Base-by-base conservation (phyloP, 2,888 invertebrate species). In the Agrotis segetum region DNA sequence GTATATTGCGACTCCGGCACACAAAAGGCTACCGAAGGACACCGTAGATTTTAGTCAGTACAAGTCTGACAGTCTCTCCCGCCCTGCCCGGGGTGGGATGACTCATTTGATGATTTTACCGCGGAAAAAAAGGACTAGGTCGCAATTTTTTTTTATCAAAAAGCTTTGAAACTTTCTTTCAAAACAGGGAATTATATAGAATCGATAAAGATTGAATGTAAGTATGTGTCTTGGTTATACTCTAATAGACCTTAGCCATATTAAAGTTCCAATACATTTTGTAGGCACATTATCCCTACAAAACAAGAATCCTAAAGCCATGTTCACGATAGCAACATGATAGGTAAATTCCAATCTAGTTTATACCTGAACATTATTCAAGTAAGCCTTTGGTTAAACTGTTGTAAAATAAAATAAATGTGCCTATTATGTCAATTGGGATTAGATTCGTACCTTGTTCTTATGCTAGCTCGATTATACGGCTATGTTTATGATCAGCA, bases 401-500 rank as follows among this genome's bases (percentile, higher is more conserved):
- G 40, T 34, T 40, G 40, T 40, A 40, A 40, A 49, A 16, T 56
- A 49, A 59, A 47, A 3, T 66, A 68, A 58, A 24, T 58, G 61
- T 60, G 46, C 49, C 16, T 64, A 60, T 62, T 61, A 66, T 49
- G 78, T 67, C 49, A 50, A 61, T 19, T 16, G 72, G 53, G 44
- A 66, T 71, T 59, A 47, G 16, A 11, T 13, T 0, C 11, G n/a
- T 13, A 49, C 53, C 5, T 29, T 34, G 40, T 62, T 52, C 29
- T 65, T 34, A 66, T 13, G n/a, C 19, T 59, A 13, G 44, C 21
- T 58, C 40, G 55, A 34, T 50, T 52, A 70, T 16, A 44, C 55
- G 7, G n/a, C 59, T 63, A 46, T 29, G 34, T 65, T 65, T 77
- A 55, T 50, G 50, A 52, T 7, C 47, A 5, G 21, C 7, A 24